Conservation (phyloP, 2,797 vertebrate genomes). For the Valencia hispanica region DNA sequence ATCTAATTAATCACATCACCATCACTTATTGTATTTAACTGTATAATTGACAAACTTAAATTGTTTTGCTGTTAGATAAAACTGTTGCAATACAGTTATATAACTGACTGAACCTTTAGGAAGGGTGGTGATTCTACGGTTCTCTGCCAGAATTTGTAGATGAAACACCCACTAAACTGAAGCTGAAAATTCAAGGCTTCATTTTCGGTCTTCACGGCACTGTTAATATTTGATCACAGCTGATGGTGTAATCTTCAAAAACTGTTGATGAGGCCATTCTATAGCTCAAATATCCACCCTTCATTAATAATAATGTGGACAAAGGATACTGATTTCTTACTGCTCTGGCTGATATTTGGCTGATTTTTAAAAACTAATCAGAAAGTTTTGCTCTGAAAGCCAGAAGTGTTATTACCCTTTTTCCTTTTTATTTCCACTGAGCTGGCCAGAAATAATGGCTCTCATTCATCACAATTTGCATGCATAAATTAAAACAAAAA, state of each 20-base stretch:
- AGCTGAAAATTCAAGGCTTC: constrained; percentile 24
- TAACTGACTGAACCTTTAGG: background rate
- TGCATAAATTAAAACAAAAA: background rate
- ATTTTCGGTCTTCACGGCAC: constrained; percentile 15
- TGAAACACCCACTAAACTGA: constrained; percentile 7
- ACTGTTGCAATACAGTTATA: background rate
- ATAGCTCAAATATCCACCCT: constrained; percentile 22
- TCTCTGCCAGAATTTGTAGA: background rate
- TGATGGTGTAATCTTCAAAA: constrained; percentile 63
- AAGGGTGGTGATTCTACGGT: background rate
- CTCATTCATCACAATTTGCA: constrained; percentile 36
- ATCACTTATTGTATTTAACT: background rate
- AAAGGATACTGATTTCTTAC: background rate
- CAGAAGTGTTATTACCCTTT: constrained; percentile 1
- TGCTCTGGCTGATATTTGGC: constrained; percentile 13
- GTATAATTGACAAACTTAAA: background rate
- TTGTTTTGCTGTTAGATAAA: background rate
- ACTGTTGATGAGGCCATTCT: constrained; percentile 44
- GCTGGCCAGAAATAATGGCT: constrained; percentile 15
- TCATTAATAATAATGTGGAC: constrained; percentile 46
- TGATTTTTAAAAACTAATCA: constrained; percentile 17
- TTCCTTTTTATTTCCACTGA: constrained; percentile 27
- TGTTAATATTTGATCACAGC: constrained; percentile 64
- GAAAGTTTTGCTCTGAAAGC: constrained; percentile 13
- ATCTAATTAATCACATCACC: background rate